Conservation (phyloP, 2,888 invertebrate species). For the Protodeltote pygarga region DNA sequence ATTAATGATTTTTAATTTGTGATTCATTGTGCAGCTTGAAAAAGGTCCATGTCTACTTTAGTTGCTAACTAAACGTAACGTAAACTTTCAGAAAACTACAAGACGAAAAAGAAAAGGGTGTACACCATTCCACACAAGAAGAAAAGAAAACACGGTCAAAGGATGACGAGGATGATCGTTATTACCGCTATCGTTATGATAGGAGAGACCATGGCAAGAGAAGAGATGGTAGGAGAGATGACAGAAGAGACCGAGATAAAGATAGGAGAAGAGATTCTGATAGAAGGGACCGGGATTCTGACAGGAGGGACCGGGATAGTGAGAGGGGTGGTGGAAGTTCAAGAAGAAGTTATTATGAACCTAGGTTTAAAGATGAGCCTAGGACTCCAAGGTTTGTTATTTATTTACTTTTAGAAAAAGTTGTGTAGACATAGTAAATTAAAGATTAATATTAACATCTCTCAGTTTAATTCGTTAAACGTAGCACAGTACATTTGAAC, state of each 20-base stretch:
- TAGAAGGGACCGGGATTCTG: conserved; percentile 58
- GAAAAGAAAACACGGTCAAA: conserved; percentile 75
- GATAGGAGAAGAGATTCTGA: conserved; percentile 58
- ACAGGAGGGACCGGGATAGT: conserved; percentile 60
- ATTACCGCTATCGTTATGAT: conserved; percentile 69
- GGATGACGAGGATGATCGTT: conserved; percentile 73
- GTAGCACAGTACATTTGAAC: no score
- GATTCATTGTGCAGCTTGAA: no score
- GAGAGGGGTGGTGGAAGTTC: conserved; percentile 74
- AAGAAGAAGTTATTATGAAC: conserved; percentile 85
- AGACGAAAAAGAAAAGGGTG: conserved; percentile 89
- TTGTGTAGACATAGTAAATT: no score
- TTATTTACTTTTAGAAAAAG: neutral
- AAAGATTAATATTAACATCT: no score
- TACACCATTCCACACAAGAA: conserved; percentile 90
- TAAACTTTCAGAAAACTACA: conserved; percentile 71
- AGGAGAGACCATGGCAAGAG: conserved; percentile 60
- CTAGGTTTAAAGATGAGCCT: conserved; percentile 94
- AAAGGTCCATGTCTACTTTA: no score
- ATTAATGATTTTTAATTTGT: neutral
- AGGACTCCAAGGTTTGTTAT: conserved; percentile 90
- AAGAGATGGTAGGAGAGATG: conserved; percentile 59
- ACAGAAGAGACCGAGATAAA: conserved; percentile 60
- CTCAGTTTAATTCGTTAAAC: no score
- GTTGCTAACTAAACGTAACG: neutral